These are phyloP conservation scores for Sminthurinus signatus DNA, from an alignment of 1,140 invertebrate species.

Conservation along the genomic window DNA sequence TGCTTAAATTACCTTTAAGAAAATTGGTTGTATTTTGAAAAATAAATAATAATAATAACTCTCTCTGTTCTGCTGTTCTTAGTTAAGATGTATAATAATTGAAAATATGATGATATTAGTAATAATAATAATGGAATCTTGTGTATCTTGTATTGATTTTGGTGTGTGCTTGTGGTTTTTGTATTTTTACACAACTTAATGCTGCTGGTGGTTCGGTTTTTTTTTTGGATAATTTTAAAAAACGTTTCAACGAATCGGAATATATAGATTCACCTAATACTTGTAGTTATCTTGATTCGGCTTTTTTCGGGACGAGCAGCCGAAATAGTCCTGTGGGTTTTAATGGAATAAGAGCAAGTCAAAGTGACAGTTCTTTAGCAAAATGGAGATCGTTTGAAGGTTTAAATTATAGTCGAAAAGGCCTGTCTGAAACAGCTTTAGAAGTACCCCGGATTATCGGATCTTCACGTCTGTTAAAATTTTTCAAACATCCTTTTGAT, in stretches of 20 bases:
- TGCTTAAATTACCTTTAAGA: too few relatives aligned
- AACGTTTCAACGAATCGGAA: too few relatives aligned
- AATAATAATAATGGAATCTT: too few relatives aligned
- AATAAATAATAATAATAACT: too few relatives aligned
- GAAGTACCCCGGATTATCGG: conserved; percentile 29
- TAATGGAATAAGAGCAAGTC: conserved; percentile 22
- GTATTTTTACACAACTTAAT: too few relatives aligned
- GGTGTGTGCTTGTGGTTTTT: too few relatives aligned
- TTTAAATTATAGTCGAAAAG: conserved; percentile 30
- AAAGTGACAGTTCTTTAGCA: conserved; percentile 34
- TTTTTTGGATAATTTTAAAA: too few relatives aligned
- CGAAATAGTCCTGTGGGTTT: background rate
- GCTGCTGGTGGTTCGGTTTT: too few relatives aligned
- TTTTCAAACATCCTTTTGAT: conserved; percentile 26
- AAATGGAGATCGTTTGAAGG: conserved; percentile 36
- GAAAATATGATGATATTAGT: background rate
- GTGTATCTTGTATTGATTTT: too few relatives aligned
- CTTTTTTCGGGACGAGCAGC: conserved; percentile 17
- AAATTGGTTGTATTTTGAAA: too few relatives aligned
- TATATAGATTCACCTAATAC: conserved; percentile 4
- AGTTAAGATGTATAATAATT: background rate
- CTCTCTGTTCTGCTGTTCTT: background rate
- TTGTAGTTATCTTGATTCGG: conserved; percentile 12
- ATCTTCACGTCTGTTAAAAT: conserved; percentile 38
- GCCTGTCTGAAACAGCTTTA: conserved; percentile 36